phyloP scores from a whole-genome alignment of 2,113 vertebrate species.

The Todiramphus saurophagus region DNA sequence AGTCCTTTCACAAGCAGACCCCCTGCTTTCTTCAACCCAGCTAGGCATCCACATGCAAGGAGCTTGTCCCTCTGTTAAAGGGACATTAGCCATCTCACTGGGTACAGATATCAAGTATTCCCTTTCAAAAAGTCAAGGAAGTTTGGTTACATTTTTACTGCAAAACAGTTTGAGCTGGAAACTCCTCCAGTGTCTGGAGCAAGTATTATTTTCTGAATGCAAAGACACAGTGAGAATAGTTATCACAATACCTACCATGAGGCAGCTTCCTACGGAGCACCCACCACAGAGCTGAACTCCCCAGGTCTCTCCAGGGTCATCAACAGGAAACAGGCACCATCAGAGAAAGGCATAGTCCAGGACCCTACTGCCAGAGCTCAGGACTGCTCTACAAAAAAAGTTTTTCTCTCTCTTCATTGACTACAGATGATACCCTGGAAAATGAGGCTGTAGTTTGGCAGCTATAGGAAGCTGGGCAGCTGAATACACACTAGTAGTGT shows the following conservation, averaged over 20 bases:
- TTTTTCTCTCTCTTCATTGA: neutral
- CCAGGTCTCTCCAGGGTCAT: neutral
- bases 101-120: neutral
- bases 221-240: neutral
- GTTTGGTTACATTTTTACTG: neutral
- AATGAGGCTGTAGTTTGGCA: neutral
- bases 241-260: neutral
- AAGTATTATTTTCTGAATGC: neutral
- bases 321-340: neutral
- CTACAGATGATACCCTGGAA: neutral
- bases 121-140: neutral
- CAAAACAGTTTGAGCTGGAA: neutral
- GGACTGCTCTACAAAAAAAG: neutral
- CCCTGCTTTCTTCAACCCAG: neutral
- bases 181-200: neutral
- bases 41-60: neutral
- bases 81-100: neutral
- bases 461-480: neutral
- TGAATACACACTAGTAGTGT: neutral
- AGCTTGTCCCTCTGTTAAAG: neutral
- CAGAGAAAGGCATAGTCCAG: neutral
- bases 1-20: neutral
- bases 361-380: neutral
- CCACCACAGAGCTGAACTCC: neutral
- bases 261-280: neutral